phyloP scores from a whole-genome alignment of 1,140 invertebrate genomes.

The Lepidurus packardi region DNA sequence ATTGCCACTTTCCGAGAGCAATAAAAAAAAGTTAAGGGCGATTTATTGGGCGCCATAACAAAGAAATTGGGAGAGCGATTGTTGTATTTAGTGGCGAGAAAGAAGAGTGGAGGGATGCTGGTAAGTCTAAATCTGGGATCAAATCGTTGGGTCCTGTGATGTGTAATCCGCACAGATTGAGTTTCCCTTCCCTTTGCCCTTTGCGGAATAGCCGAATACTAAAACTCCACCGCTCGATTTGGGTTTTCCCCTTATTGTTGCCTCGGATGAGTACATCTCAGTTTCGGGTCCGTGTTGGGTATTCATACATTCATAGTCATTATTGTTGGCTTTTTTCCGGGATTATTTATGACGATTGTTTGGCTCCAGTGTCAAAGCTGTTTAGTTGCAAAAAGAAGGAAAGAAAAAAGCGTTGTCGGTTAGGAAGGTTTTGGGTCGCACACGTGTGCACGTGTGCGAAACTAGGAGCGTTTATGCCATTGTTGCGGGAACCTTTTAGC shows the following conservation, averaged over 20 bases:
- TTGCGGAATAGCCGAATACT: neutral
- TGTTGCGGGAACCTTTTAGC: neutral
- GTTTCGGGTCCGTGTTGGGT: neutral
- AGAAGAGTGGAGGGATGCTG: neutral
- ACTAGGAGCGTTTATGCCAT: neutral
- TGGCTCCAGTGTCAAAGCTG: neutral
- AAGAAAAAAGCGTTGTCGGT: constrained; percentile 7
- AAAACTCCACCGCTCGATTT: neutral
- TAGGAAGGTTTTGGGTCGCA: neutral
- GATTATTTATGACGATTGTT: constrained; percentile 22
- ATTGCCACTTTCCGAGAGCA: constrained; percentile 11
- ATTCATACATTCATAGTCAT: neutral
- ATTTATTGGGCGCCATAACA: neutral
- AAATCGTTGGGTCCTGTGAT: neutral
- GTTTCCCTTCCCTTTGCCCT: neutral
- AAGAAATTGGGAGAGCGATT: constrained; percentile 21
- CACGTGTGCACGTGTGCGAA: constrained; percentile 1
- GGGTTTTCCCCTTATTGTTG: neutral
- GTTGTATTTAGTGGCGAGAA: constrained; percentile 21
- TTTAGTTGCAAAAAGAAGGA: neutral
- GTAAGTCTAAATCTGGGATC: neutral
- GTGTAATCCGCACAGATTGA: constrained; percentile 10
- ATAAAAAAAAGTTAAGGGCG: constrained; percentile 13
- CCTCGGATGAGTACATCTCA: neutral
- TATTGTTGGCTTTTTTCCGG: neutral